Evolutionary conservation across 30 jellyfish, hydroid and myxozoan genomes (phyloP).

Genomic region (Hydra vulgaris): DNA sequence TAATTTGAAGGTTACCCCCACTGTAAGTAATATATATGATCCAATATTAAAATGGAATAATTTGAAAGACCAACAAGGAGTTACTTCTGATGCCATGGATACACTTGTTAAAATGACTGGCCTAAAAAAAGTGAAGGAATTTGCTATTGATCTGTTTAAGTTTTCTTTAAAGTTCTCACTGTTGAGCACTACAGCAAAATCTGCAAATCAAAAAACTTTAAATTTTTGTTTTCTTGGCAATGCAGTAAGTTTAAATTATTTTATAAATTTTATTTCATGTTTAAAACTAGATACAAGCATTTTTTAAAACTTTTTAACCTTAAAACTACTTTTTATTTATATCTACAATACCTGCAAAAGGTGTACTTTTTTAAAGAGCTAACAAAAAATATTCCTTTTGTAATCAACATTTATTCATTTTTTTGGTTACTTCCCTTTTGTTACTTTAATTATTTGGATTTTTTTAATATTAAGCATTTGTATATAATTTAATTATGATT

Average conservation of each 20-base stretch:
- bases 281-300: too few species aligned
- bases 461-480: too few species aligned
- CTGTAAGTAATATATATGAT: background rate
- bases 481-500: too few species aligned
- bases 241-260: conserved; percentile 8
- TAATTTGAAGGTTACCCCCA: background rate
- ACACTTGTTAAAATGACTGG: conserved; percentile 8
- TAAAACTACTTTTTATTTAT: too few species aligned
- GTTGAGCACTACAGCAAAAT: conserved; percentile 4
- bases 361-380: too few species aligned
- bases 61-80: background rate
- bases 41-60: conserved; percentile 10
- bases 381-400: too few species aligned
- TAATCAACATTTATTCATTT: too few species aligned
- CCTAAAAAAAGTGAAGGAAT: conserved; percentile 4
- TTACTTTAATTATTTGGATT: too few species aligned
- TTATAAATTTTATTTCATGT: too few species aligned
- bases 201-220: conserved; percentile 4
- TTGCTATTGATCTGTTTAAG: conserved; percentile 4
- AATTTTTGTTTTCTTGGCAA: conserved; percentile 21
- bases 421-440: too few species aligned
- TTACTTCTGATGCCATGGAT: conserved; percentile 10
- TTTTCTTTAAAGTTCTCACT: conserved; percentile 8
- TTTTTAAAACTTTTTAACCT: too few species aligned
- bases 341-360: too few species aligned